Evolutionary conservation across 2,113 vertebrate genomes (phyloP), one percentile per base, ranked within the genome.

Genomic region (Poicephalus meyeri): DNA sequence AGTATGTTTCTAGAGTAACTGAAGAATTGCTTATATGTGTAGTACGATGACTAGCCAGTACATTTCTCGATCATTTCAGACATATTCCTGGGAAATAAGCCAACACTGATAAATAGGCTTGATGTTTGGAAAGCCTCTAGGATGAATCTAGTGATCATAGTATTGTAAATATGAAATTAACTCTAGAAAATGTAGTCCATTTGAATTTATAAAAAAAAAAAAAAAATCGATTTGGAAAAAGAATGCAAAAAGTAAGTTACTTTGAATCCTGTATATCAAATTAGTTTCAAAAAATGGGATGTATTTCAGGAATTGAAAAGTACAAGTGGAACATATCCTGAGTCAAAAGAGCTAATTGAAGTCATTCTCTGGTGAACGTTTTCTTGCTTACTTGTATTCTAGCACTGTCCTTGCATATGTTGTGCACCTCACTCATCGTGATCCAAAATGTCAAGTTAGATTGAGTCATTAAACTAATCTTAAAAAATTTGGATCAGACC

Each of bases 61-160:
- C 4, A 18, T 86, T 90, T 93, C 50, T 95, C 88, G 53, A 90
- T 95, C 91, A 61, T 86, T 93, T 95, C 80, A 84, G 65, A 93
- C 53, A 44, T 93, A 80, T 76, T 91, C 42, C 88, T 94, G 94
- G 90, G 84, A 96, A 91, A 86, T 90, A 83, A 86, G 63, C 74
- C 91, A 96, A 78, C 50, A 28, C 28, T 74, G 91, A 95, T 94
- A 94, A 95, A 90, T 85, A 78, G 39, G 11, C 72, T 69, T 69
- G 35, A 81, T 91, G 52, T 91, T 94, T 91, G 55, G 69, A 94
- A 95, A 93, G 44, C 42, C 55, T 91, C 58, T 93, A 74, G 50
- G 47, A 90, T 78, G 20, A 87, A 91, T 93, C 72, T 72, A 82
- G 31, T 63, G 61, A 88, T 95, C 61, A 53, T 23, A 53, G 10